These are phyloP conservation scores for Arge pagana DNA, from an alignment of 2,888 invertebrate genomes.

Conservation along the genomic window DNA sequence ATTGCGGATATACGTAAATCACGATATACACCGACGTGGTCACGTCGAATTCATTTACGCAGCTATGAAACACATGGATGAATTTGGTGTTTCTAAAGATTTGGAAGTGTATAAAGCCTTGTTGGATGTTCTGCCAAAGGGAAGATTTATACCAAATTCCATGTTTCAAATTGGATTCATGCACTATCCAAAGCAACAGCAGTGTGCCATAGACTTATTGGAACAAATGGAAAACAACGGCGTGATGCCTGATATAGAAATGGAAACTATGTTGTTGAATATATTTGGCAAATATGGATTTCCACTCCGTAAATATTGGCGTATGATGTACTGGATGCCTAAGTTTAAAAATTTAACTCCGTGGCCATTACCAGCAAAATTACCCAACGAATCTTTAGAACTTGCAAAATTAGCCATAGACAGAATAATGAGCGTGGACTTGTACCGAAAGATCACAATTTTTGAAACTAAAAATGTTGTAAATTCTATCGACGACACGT, in stretches of 20 bases:
- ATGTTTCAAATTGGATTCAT: constrained; percentile 85
- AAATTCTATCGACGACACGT: constrained; percentile 83
- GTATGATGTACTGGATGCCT: constrained; percentile 91
- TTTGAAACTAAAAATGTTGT: constrained; percentile 74
- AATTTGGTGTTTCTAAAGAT: constrained; percentile 87
- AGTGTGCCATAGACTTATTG: constrained; percentile 86
- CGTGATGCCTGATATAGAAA: constrained; percentile 90
- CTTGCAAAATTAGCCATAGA: constrained; percentile 82
- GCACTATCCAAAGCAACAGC: constrained; percentile 96
- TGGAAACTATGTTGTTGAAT: constrained; percentile 80
- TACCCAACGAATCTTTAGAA: constrained; percentile 78
- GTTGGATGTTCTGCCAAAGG: constrained; percentile 85
- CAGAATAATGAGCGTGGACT: constrained; percentile 83
- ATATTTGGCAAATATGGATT: constrained; percentile 81
- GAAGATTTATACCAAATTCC: constrained; percentile 82
- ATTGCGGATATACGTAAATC: constrained; percentile 73
- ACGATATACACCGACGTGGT: constrained; percentile 74
- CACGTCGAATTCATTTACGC: constrained; percentile 95
- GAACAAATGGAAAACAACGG: constrained; percentile 94
- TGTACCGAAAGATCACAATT: constrained; percentile 67
- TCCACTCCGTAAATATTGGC: constrained; percentile 75
- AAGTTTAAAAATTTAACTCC: constrained; percentile 91
- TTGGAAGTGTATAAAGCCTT: constrained; percentile 84
- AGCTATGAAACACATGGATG: constrained; percentile 85
- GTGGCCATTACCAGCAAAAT: constrained; percentile 77